A percentile compares a stretch with the other conserved stretches of the same genome.
Evolutionary conservation across 2,888 invertebrate genomes (phyloP).

Genomic region (Ormyrus pomaceus): DNA sequence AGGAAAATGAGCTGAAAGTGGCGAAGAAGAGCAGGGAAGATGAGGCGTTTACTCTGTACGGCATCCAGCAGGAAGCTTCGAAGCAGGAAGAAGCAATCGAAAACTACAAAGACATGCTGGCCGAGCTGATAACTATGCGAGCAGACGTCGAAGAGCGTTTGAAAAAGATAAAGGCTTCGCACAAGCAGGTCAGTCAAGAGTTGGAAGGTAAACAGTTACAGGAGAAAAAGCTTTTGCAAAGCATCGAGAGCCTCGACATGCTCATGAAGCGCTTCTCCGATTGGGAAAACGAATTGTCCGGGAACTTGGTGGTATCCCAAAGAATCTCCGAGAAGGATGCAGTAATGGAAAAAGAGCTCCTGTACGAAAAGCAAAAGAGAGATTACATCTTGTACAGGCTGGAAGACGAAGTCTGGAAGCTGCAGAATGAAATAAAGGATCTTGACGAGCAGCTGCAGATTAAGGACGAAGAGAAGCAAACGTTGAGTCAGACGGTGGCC

Average conservation of each 20-base stretch:
- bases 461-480: slow-evolving; percentile 81
- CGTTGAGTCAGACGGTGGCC: slow-evolving; percentile 79
- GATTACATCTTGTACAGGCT: slow-evolving; percentile 84
- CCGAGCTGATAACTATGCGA: slow-evolving; percentile 77
- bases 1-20: slow-evolving; percentile 74
- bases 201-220: slow-evolving; percentile 72
- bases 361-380: slow-evolving; percentile 73
- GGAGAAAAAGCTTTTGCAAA: slow-evolving; percentile 67
- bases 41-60: slow-evolving; percentile 80
- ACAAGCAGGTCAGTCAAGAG: slow-evolving; percentile 76
- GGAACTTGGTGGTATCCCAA: slow-evolving; percentile 80
- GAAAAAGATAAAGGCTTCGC: slow-evolving; percentile 75
- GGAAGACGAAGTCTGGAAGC: slow-evolving; percentile 83
- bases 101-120: slow-evolving; percentile 78
- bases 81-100: slow-evolving; percentile 78
- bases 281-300: slow-evolving; percentile 82
- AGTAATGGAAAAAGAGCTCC: slow-evolving; percentile 68
- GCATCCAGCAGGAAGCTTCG: slow-evolving; percentile 80
- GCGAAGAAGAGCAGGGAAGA: slow-evolving; percentile 79
- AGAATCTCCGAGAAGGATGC: slow-evolving; percentile 80
- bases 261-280: slow-evolving; percentile 79
- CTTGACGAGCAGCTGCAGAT: slow-evolving; percentile 82
- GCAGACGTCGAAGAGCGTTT: slow-evolving; percentile 77
- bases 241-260: slow-evolving; percentile 79
- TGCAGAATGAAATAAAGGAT: slow-evolving; percentile 82